Percentiles rank a stretch among this genome's conserved stretches.
Evolutionary conservation across 2,113 vertebrate species (phyloP).

Genomic region (Progne subis): DNA sequence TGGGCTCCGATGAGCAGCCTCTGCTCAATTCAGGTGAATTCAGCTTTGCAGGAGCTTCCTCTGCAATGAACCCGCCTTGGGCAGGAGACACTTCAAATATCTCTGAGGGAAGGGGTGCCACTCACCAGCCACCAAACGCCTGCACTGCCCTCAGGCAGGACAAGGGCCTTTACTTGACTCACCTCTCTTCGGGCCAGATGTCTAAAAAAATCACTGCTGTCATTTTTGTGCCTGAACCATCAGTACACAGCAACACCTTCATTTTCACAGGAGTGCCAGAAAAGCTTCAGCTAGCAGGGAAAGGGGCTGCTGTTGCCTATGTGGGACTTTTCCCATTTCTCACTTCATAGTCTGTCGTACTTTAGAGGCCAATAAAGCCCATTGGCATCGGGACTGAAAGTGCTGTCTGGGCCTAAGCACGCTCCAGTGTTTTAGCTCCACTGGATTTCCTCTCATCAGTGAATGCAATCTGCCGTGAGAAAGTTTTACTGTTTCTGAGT

Average conservation of each 20-base stretch:
- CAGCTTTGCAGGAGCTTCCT: neutral
- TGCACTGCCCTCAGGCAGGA: neutral
- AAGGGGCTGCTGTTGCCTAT: neutral
- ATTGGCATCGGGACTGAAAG: neutral
- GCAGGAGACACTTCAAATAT: neutral
- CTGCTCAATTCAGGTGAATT: neutral
- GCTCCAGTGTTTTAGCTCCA: conserved; percentile 48
- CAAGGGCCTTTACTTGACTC: neutral
- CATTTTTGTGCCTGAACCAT: neutral
- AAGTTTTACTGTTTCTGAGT: conserved; percentile 78
- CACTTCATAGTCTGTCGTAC: neutral
- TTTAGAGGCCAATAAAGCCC: conserved; percentile 53
- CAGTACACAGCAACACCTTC: neutral
- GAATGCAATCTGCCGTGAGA: conserved; percentile 75
- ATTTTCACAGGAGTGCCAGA: neutral
- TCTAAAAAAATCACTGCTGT: neutral
- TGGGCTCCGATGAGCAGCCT: fast-evolving
- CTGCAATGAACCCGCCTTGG: neutral
- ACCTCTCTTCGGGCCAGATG: neutral
- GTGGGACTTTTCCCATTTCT: conserved; percentile 22
- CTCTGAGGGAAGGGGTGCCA: neutral
- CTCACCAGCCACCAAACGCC: neutral
- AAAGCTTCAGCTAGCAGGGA: neutral
- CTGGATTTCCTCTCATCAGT: conserved; percentile 71
- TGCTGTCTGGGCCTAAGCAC: conserved; percentile 51